A percentile compares a stretch with the other conserved stretches of the same genome.
Evolutionary conservation across 2,797 vertebrate genomes (phyloP).

Genomic region (Chrosomus eos): DNA sequence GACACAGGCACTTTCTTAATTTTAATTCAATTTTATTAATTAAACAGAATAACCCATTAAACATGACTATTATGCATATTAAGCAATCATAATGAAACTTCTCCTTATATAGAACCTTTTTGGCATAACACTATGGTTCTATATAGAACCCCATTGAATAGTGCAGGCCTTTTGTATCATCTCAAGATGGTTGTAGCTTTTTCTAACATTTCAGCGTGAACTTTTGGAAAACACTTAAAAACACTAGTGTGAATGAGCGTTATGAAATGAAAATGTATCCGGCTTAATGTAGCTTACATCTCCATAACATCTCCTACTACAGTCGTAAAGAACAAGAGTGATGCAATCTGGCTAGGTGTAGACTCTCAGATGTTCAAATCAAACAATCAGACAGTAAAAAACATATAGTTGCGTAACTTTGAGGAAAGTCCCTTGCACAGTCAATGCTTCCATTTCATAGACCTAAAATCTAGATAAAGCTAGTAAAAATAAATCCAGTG

Average conservation of each 20-base stretch:
- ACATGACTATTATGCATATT: neutral
- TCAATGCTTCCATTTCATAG: slow-evolving; percentile 1
- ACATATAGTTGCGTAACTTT: neutral
- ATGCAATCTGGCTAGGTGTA: neutral
- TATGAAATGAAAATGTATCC: neutral
- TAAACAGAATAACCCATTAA: neutral
- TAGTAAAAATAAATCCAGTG: neutral
- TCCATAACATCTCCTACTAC: neutral
- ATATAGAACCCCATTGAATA: neutral
- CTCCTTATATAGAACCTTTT: neutral
- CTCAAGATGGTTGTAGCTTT: neutral
- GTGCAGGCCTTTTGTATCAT: neutral
- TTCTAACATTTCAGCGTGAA: neutral
- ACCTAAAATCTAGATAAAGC: slow-evolving; percentile 1
- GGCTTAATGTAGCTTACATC: neutral
- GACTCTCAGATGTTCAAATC: slow-evolving; percentile 13
- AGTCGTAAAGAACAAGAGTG: neutral
- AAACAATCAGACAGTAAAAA: slow-evolving; percentile 11
- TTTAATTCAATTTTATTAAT: neutral
- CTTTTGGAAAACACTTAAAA: neutral
- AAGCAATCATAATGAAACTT: neutral
- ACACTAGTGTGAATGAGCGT: neutral
- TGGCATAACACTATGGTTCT: neutral
- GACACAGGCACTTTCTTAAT: too few species aligned
- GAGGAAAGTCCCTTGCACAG: slow-evolving; percentile 21